Conservation (phyloP, 2,113 vertebrate genomes). For the Lonchura striata region DNA sequence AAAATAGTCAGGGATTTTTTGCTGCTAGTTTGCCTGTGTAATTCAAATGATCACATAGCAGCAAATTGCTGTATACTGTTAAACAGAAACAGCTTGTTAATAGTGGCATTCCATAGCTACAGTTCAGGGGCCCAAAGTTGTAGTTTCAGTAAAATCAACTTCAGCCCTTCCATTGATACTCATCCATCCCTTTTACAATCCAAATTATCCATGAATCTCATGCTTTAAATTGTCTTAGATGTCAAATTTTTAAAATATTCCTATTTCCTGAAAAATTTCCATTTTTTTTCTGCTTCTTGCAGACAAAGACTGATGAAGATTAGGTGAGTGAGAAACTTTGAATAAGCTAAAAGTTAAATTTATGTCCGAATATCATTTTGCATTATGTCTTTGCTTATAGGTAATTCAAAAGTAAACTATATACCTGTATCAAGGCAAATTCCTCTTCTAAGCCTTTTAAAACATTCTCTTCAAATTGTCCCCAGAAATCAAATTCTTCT, state of each 20-base stretch:
- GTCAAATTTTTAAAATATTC: background rate
- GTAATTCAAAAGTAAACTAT: background rate
- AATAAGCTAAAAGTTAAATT: background rate
- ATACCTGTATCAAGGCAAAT: slow-evolving; percentile 83
- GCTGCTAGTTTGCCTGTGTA: background rate
- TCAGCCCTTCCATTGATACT: background rate
- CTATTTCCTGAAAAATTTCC: background rate
- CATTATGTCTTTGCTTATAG: background rate
- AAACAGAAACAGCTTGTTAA: background rate
- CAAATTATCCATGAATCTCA: background rate
- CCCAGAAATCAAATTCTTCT: slow-evolving; percentile 95
- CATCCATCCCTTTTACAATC: background rate
- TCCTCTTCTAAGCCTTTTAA: slow-evolving; percentile 81
- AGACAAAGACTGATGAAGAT: background rate
- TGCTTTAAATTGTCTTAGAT: background rate
- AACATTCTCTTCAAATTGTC: slow-evolving; percentile 86
- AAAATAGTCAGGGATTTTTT: background rate
- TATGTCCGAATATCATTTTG: background rate
- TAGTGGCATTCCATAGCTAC: background rate
- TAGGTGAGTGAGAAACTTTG: background rate
- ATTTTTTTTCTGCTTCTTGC: background rate
- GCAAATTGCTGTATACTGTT: background rate
- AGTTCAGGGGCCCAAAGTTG: background rate
- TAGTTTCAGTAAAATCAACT: background rate
- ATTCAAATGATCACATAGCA: background rate